A percentile compares a stretch with the other conserved stretches of the same genome.
phyloP scores from a whole-genome alignment of 2,888 invertebrate genomes.

The Odontocolon sp. region DNA sequence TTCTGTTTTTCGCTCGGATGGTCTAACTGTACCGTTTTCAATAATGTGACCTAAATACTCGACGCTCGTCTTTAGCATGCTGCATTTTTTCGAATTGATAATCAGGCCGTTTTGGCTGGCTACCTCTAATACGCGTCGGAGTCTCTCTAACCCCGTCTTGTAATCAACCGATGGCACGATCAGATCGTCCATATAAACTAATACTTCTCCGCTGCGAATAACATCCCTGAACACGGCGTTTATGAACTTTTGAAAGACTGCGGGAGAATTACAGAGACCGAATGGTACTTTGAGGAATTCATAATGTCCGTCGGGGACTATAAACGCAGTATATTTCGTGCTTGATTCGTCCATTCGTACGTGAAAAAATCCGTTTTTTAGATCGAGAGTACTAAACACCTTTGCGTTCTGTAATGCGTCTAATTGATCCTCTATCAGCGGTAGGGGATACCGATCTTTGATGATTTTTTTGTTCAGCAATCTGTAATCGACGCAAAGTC shows the following conservation, averaged over 20 bases:
- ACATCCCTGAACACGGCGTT: conserved; percentile 55
- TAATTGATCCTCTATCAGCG: too few relatives aligned
- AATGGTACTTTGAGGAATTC: too few relatives aligned
- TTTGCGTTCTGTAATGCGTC: too few relatives aligned
- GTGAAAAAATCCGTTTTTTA: conserved; percentile 65
- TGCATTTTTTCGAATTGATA: conserved; percentile 38
- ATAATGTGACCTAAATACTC: conserved; percentile 14
- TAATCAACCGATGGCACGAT: conserved; percentile 11
- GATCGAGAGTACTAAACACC: too few relatives aligned
- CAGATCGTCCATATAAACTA: conserved; percentile 38
- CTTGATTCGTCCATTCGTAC: conserved; percentile 60
- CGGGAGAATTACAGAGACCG: conserved; percentile 62
- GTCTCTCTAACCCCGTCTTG: conserved; percentile 12
- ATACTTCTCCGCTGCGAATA: conserved; percentile 20
- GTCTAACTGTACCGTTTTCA: neutral
- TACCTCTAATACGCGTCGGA: conserved; percentile 15
- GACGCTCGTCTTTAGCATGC: neutral
- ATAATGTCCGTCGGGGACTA: conserved; percentile 61
- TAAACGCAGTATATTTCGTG: conserved; percentile 63
- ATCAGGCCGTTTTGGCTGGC: conserved; percentile 26
- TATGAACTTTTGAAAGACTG: conserved; percentile 61
- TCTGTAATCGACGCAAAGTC: too few relatives aligned
- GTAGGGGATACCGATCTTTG: too few relatives aligned
- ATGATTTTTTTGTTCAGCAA: too few relatives aligned
- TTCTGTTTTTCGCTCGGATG: conserved; percentile 45